These are phyloP conservation scores for Mythimna loreyi DNA, from an alignment of 2,888 invertebrate genomes.

Conservation along the genomic window DNA sequence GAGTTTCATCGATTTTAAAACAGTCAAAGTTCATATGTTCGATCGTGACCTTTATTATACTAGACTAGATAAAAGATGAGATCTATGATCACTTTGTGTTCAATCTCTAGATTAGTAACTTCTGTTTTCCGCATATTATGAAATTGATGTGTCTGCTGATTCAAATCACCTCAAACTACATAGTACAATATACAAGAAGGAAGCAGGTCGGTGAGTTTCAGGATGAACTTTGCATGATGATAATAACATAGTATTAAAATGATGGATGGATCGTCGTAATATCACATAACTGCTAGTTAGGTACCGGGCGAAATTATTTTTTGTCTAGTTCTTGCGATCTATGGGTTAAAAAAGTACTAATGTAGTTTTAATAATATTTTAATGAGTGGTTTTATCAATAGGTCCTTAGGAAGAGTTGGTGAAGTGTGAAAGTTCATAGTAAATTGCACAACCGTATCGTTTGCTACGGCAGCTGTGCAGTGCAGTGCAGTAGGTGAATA, in stretches of 20 bases:
- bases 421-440: slow-evolving; percentile 76
- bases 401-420: slow-evolving; percentile 68
- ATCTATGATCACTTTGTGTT: slow-evolving; percentile 2
- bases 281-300: slow-evolving; percentile 10
- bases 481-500: slow-evolving; percentile 68
- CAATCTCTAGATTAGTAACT: slow-evolving; percentile 14
- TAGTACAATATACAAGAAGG: slow-evolving; percentile 15
- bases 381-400: slow-evolving; percentile 47
- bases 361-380: slow-evolving; percentile 65
- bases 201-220: slow-evolving; percentile 24
- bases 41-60: neutral
- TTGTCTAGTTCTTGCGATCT: slow-evolving; percentile 10
- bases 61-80: neutral
- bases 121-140: slow-evolving; percentile 44
- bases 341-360: slow-evolving; percentile 46
- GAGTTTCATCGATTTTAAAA: slow-evolving; percentile 45
- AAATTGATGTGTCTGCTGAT: slow-evolving; percentile 37
- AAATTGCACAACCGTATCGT: slow-evolving; percentile 75
- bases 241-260: slow-evolving; percentile 44
- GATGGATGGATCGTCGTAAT: slow-evolving; percentile 46
- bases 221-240: slow-evolving; percentile 44
- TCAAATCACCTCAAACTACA: slow-evolving; percentile 17
- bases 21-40: neutral
- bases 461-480: slow-evolving; percentile 74
- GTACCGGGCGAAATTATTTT: slow-evolving; percentile 18